Percentiles rank a stretch among this genome's conserved stretches.
These are phyloP conservation scores for Pipra filicauda DNA, from an alignment of 2,113 vertebrate genomes.

Conservation along the genomic window DNA sequence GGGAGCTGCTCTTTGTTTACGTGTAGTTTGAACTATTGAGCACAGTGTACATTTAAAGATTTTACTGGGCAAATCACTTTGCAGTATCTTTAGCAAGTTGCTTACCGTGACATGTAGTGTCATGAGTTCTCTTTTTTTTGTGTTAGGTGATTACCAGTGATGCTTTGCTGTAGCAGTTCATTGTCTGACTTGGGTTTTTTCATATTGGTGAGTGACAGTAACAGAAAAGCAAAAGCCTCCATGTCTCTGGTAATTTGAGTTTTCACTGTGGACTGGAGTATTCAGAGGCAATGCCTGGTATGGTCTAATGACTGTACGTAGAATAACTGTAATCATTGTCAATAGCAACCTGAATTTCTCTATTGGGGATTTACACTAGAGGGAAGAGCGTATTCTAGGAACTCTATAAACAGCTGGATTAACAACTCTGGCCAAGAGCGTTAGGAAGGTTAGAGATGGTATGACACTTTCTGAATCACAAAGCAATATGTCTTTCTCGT, in stretches of 20 bases:
- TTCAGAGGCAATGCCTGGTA: not conserved
- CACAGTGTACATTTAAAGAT: slow-evolving; percentile 44
- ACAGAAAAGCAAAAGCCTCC: slow-evolving; percentile 42
- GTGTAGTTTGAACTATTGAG: slow-evolving; percentile 51
- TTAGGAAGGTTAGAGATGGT: slow-evolving; percentile 17
- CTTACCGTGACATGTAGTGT: not conserved
- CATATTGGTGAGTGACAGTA: slow-evolving; percentile 33
- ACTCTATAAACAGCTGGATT: slow-evolving; percentile 16
- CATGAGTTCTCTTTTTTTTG: not conserved
- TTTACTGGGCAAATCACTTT: slow-evolving; percentile 23
- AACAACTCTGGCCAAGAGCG: slow-evolving; percentile 2
- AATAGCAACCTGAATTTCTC: slow-evolving; percentile 44
- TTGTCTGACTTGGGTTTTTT: not conserved
- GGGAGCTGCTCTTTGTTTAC: slow-evolving; percentile 56
- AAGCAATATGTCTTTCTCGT: slow-evolving; percentile 48
- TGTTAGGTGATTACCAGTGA: not conserved
- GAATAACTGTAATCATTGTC: slow-evolving; percentile 1
- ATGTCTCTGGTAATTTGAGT: not conserved
- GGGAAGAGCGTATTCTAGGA: slow-evolving; percentile 56
- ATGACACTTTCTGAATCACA: slow-evolving; percentile 42
- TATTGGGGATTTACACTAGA: slow-evolving; percentile 60
- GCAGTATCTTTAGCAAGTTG: not conserved
- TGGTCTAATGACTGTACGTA: not conserved
- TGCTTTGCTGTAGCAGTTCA: slow-evolving; percentile 30
- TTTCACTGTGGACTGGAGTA: slow-evolving; percentile 25